phyloP scores from a whole-genome alignment of 2,797 vertebrate genomes.

The Spinus pinus region DNA sequence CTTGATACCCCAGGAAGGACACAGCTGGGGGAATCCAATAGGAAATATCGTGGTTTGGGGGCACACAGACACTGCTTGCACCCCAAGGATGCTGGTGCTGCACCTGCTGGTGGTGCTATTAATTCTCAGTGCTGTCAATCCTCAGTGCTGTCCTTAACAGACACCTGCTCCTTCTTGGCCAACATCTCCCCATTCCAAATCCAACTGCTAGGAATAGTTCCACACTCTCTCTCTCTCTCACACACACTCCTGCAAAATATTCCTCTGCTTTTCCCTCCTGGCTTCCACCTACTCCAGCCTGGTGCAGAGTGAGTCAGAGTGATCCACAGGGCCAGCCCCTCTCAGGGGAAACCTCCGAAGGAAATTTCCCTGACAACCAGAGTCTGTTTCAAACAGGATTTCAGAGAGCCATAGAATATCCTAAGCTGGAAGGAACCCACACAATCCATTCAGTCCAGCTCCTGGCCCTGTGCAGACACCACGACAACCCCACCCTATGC shows the following conservation, averaged over 20 bases:
- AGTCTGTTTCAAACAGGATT: neutral
- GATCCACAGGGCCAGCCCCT: neutral
- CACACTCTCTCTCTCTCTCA: neutral
- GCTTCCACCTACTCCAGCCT: neutral
- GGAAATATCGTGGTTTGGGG: rapidly evolving
- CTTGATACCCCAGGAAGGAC: neutral
- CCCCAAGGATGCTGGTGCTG: rapidly evolving
- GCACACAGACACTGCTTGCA: neutral
- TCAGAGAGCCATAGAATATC: neutral
- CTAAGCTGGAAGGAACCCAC: neutral
- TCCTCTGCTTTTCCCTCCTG: neutral
- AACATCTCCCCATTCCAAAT: neutral
- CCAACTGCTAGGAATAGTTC: rapidly evolving
- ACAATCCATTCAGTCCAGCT: neutral
- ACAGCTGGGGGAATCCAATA: neutral
- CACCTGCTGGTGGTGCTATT: neutral
- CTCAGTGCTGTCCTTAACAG: neutral
- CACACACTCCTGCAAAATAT: neutral
- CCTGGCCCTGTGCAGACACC: neutral
- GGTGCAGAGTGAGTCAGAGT: constrained; percentile 15
- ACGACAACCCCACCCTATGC: neutral
- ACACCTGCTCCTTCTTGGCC: neutral
- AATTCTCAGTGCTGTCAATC: neutral
- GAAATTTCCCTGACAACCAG: constrained; percentile 17
- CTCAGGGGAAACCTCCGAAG: neutral